Base-by-base conservation (phyloP, 2,113 vertebrate genomes). In the Muscicapa adusta region DNA sequence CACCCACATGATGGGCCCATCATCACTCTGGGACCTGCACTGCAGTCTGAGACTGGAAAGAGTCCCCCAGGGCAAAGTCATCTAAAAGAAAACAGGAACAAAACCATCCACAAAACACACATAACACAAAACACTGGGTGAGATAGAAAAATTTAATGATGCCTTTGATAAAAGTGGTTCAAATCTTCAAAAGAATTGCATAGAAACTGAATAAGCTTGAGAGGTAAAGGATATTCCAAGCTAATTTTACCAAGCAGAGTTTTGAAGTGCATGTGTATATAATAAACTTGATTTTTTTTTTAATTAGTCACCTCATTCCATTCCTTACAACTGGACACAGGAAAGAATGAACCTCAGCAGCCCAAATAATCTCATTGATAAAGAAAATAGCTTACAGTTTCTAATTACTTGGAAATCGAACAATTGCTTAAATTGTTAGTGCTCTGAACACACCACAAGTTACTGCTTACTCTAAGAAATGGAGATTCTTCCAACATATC, bases 1-100 rank as follows among this genome's bases (percentile, higher is more conserved):
- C 70, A 99, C 99, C 99, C 99, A 99, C 99, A 99, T 99, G 83
- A 99, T 99, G 79, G 99, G 99, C 13, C 99, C 99, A 43, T 99
- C 99, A 3, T 99, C 99, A 42, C 99, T 99, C 95, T 99, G 99
- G 47, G 99, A 99, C 91, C 99, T 98, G 92, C 99, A 99, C 97
- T 99, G 98, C 58, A 99, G 98, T 91, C 98, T 98, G 65, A 99
- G 98, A 76, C 98, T 99, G 86, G 99, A 99, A 82, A 99, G 98
- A 26, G 97, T 99, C 53, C 99, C 99, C 99, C 99, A 99, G 16
- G 99, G 99, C 68, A 99, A 96, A 73, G 99, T 99, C 99, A 99
- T 99, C 99, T 99, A 95, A 7, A 63, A 78, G 77, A 93, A 45
- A 92, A 90, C 54, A 76, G 96, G 86, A 88, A 28, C 86, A 97